phyloP scores from a whole-genome alignment of 2,888 invertebrate species.

The Periphyllus acericola region DNA sequence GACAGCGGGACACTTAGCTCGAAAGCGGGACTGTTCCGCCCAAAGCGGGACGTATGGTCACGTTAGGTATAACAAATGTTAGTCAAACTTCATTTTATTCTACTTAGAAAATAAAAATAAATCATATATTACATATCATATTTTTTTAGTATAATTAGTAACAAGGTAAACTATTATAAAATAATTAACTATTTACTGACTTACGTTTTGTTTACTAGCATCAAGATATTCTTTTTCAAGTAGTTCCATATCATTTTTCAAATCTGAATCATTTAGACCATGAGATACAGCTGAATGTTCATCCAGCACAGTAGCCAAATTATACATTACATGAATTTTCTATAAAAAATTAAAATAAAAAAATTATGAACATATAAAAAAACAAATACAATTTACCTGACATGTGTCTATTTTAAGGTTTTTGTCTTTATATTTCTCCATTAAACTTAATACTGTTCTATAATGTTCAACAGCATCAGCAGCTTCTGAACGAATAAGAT shows the following conservation, averaged over 20 bases:
- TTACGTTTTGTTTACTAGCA: conserved; percentile 65
- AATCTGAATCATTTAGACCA: conserved; percentile 70
- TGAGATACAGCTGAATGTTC: conserved; percentile 67
- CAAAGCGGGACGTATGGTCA: too few species aligned
- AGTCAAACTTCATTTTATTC: too few species aligned
- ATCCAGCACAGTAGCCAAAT: conserved; percentile 71
- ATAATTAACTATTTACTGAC: conserved; percentile 2
- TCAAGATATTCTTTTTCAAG: conserved; percentile 73
- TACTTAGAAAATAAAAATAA: too few species aligned
- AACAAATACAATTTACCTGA: conserved; percentile 66
- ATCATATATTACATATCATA: too few species aligned
- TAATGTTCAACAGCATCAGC: conserved; percentile 73
- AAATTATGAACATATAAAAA: not conserved
- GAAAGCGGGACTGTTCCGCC: too few species aligned
- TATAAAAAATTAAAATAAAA: conserved; percentile 65
- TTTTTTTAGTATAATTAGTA: too few species aligned
- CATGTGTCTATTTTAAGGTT: conserved; percentile 73
- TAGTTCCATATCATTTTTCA: conserved; percentile 69
- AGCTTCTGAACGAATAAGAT: conserved; percentile 71
- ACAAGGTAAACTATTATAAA: not conserved
- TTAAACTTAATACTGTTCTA: conserved; percentile 72
- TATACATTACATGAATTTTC: conserved; percentile 76
- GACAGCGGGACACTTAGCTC: too few species aligned
- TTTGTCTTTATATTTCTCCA: conserved; percentile 68
- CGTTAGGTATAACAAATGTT: too few species aligned